Evolutionary conservation across 2,113 vertebrate genomes (phyloP).

Genomic region (Ahaetulla prasina): DNA sequence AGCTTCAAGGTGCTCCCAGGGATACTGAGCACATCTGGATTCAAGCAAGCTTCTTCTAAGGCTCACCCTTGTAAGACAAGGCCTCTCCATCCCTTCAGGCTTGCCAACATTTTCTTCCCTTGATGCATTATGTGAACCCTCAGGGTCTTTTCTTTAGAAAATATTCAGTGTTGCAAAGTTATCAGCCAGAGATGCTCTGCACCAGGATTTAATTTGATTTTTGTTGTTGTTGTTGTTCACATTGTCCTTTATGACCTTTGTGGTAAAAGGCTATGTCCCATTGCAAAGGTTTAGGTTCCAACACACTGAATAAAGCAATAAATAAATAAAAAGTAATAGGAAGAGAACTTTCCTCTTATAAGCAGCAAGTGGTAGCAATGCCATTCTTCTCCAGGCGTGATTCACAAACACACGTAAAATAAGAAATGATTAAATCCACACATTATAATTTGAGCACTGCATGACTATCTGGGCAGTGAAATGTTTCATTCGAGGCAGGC

Average conservation of each 20-base stretch:
- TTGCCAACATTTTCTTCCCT: background rate
- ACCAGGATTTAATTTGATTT: conserved; percentile 2
- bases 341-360: conserved; percentile 15
- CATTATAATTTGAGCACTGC: conserved; percentile 41
- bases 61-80: background rate
- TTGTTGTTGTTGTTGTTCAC: conserved; percentile 8
- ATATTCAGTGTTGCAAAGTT: conserved; percentile 16
- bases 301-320: conserved; percentile 17
- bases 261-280: background rate
- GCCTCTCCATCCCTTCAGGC: background rate
- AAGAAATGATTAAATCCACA: conserved; percentile 52
- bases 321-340: conserved; percentile 6
- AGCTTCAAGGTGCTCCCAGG: background rate
- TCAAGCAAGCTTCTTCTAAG: background rate
- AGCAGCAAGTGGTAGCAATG: background rate
- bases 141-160: background rate
- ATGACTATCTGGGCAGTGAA: conserved; percentile 41
- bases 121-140: background rate
- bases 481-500: conserved; percentile 37
- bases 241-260: conserved; percentile 21
- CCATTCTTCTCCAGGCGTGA: background rate
- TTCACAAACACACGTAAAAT: background rate
- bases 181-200: background rate
- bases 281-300: conserved; percentile 29
- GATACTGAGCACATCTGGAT: background rate